Base-by-base conservation (phyloP, 2,888 invertebrate species). In the Melinopterus prodromus region DNA sequence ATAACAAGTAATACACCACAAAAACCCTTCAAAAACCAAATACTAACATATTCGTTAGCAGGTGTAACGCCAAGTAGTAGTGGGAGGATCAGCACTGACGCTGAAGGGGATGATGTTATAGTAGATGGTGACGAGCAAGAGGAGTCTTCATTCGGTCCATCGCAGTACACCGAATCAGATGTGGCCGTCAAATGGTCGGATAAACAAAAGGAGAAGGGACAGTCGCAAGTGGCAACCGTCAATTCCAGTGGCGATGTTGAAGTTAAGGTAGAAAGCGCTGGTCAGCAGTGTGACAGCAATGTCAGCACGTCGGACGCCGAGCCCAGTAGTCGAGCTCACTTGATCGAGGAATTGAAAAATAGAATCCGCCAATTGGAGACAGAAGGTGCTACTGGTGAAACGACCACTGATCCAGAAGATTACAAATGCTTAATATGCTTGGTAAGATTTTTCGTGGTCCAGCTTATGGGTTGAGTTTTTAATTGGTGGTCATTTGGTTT, bases 401-500 rank as follows among this genome's bases (percentile, higher is more conserved):
- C 85, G 15, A 86, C 87, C 35, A 86, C 84, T 75, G 86, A 86
- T 74, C 88, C 90, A 84, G 92, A 92, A 86, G 91, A 92, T 84
- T 92, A 92, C 88, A 93, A 93, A 89, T 95, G 94, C 90, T 91
- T 94, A 88, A 94, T 95, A 88, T 95, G 94, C 90, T 92, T 94
- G 93, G 94, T 94, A 90, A 90, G 90, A 36, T 77, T 77, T 35
- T 16, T 71, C 16, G 26, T 71, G 16, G 26, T 74, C 16, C 15
- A 16, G 37, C 71, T 71, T 16, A 53, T 74, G 12, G 70, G 69
- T 53, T 12, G n/a, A 36, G 26, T 76, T 16, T 6, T 38, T 71
- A 26, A 53, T 37, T 75, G n/a, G 38, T 76, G 37, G 76, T 81
- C 16, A 76, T 70, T 70, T 77, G 69, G 1, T 74, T 90, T 6